A percentile compares a stretch with the other conserved stretches of the same genome.
These are phyloP conservation scores for Mustelus asterias DNA, from an alignment of 2,113 vertebrate species.

Conservation along the genomic window DNA sequence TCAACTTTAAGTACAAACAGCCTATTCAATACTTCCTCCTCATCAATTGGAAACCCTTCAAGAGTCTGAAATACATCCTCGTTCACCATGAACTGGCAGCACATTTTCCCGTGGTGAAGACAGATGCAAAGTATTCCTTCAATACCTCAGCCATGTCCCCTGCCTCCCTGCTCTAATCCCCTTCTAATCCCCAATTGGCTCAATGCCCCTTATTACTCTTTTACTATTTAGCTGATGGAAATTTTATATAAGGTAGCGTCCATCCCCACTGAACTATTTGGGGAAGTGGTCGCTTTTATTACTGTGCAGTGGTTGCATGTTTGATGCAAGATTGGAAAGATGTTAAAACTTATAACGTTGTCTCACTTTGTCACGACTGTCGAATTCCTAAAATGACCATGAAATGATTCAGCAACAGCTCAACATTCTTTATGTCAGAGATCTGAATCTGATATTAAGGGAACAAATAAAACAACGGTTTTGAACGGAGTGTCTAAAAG, in stretches of 20 bases:
- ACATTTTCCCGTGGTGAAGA: too few relatives aligned
- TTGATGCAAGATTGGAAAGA: background rate
- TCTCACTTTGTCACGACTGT: background rate
- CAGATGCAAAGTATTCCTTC: too few relatives aligned
- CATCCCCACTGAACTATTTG: background rate
- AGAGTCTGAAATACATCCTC: too few relatives aligned
- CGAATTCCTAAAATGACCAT: background rate
- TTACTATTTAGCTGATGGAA: background rate
- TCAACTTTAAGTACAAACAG: too few relatives aligned
- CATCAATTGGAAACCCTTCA: too few relatives aligned
- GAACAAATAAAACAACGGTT: background rate
- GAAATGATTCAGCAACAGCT: background rate
- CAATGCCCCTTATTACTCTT: too few relatives aligned
- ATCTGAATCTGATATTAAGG: background rate
- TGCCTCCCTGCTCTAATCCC: too few relatives aligned
- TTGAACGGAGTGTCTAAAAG: background rate
- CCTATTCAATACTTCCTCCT: too few relatives aligned
- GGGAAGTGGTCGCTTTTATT: background rate
- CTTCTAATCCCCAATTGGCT: too few relatives aligned
- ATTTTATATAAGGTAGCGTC: background rate
- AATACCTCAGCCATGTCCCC: too few relatives aligned
- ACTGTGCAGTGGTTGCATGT: background rate
- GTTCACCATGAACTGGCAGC: too few relatives aligned
- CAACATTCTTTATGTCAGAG: background rate
- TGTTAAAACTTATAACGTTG: background rate